Conservation (phyloP, 1,140 invertebrate species). For the Phocides pigmalion region DNA sequence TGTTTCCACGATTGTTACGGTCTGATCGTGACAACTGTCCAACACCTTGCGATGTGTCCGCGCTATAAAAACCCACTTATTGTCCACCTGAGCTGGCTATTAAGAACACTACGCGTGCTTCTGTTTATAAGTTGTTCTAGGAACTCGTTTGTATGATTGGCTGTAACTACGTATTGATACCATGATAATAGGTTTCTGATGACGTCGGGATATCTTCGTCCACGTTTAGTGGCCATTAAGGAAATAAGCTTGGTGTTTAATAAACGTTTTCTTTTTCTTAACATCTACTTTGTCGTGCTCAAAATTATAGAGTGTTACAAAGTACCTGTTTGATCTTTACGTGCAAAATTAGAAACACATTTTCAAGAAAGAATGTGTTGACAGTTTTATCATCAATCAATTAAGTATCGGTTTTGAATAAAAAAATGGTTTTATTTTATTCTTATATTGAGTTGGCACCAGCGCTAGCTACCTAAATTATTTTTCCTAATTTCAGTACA, state of each 20-base stretch:
- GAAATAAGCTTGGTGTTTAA: constrained; percentile 4
- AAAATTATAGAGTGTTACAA: background rate
- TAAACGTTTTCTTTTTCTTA: background rate
- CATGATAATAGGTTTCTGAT: constrained; percentile 34
- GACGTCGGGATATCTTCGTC: constrained; percentile 26
- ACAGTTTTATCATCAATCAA: no score
- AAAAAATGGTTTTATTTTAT: no score
- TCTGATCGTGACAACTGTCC: constrained; percentile 52
- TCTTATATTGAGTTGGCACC: no score
- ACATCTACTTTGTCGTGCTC: constrained; percentile 10
- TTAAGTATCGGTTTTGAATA: no score
- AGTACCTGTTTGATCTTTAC: background rate
- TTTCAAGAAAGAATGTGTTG: no score
- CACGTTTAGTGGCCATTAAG: constrained; percentile 11
- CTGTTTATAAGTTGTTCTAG: constrained; percentile 54
- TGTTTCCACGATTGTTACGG: constrained; percentile 51
- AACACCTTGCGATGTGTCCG: constrained; percentile 51
- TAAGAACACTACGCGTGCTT: constrained; percentile 55
- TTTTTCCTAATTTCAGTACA: no score
- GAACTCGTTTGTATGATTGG: constrained; percentile 48
- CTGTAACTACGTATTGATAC: constrained; percentile 50
- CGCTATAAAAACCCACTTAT: constrained; percentile 55
- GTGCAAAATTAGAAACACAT: background rate
- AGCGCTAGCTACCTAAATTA: no score
- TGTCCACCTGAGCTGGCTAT: constrained; percentile 57